Percentiles rank a stretch among this genome's conserved stretches.
Evolutionary conservation across 35 echinoderm and acorn worm genomes (phyloP).

Genomic region (Stichopus chloronotus): DNA sequence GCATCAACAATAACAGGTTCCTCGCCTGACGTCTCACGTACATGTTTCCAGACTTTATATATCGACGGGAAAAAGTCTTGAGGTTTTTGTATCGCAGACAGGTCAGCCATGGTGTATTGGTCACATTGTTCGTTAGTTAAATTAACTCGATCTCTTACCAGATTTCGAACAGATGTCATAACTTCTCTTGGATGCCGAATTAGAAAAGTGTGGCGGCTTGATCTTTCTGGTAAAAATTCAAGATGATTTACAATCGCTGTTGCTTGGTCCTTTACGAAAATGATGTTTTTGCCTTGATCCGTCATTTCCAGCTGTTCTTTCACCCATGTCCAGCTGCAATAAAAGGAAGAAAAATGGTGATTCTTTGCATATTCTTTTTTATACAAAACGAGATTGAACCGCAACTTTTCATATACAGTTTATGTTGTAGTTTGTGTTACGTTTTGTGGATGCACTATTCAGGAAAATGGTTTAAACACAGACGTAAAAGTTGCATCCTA

Average conservation of each 20-base stretch:
- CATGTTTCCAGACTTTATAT: not conserved
- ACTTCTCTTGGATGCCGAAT: conserved; percentile 13
- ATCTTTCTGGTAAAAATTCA: not conserved
- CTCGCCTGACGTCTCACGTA: not conserved
- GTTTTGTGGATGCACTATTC: too few relatives aligned
- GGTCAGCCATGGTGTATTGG: too few relatives aligned
- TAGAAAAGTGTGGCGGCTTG: not conserved
- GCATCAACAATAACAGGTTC: conserved; percentile 8
- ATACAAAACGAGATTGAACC: too few relatives aligned
- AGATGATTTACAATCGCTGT: not conserved
- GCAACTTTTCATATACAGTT: too few relatives aligned
- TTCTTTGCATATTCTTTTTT: too few relatives aligned
- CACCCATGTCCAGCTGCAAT: not conserved
- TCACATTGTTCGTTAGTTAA: too few relatives aligned
- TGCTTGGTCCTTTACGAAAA: not conserved
- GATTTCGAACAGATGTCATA: not conserved
- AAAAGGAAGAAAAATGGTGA: too few relatives aligned
- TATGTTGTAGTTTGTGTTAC: too few relatives aligned
- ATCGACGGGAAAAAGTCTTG: not conserved
- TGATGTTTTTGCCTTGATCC: not conserved
- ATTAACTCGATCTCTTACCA: too few relatives aligned
- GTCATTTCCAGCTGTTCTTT: not conserved
- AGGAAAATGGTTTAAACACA: too few relatives aligned
- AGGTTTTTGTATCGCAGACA: too few relatives aligned
- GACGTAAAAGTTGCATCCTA: too few relatives aligned